Conservation (phyloP, 2,113 vertebrate genomes). For the Condylura cristata region DNA sequence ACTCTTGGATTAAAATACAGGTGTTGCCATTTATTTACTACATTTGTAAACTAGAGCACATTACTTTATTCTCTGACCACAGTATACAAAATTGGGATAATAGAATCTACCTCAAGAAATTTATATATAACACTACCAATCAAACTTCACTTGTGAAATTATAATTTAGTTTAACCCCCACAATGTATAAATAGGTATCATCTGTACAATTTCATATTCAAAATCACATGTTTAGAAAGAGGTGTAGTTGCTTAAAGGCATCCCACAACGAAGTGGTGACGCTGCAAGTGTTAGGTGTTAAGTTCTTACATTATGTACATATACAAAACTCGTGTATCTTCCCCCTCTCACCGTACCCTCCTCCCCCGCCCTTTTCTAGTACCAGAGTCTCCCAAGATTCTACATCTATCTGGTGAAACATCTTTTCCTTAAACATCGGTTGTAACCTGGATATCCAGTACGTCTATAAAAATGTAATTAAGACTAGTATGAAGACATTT, state of each 20-base stretch:
- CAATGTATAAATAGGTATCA: background rate
- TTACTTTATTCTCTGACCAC: background rate
- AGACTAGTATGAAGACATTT: background rate
- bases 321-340: background rate
- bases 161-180: background rate
- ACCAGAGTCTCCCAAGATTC: background rate
- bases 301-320: background rate
- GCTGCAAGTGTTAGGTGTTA: background rate
- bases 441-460: background rate
- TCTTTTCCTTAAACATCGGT: background rate
- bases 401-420: background rate
- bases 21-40: conserved; percentile 2
- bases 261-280: background rate
- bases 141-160: conserved; percentile 19
- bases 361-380: background rate
- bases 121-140: background rate
- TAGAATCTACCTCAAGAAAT: background rate
- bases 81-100: conserved; percentile 26
- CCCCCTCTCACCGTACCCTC: too few relatives aligned
- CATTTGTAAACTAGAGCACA: background rate
- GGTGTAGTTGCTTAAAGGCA: background rate
- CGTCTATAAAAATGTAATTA: background rate
- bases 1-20: conserved; percentile 21
- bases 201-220: conserved; percentile 4
- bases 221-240: background rate